Percentiles rank a stretch among this genome's conserved stretches.
Evolutionary conservation across 2,888 invertebrate genomes (phyloP).

Genomic region (Gerris lacustris): DNA sequence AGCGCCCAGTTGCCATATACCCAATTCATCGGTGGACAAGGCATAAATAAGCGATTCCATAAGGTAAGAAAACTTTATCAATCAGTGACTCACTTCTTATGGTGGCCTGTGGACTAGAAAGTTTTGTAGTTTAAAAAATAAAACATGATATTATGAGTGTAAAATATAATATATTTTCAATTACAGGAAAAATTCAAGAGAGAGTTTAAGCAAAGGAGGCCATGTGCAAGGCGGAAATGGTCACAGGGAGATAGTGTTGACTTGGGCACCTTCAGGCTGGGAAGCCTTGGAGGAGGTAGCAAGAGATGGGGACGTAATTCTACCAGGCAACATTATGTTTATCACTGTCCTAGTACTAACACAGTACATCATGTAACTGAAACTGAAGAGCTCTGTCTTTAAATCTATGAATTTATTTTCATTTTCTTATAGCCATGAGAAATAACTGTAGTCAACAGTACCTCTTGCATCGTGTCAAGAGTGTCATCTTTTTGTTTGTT

Average conservation of each 20-base stretch:
- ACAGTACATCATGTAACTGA: slow-evolving; percentile 30
- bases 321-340: slow-evolving; percentile 24
- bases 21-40: too few relatives aligned
- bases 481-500: too few relatives aligned
- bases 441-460: too few relatives aligned
- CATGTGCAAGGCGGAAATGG: slow-evolving; percentile 27
- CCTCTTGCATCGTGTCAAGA: too few relatives aligned
- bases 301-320: slow-evolving; percentile 18
- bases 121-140: too few relatives aligned
- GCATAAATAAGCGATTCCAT: too few relatives aligned
- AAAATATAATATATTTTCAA: background rate
- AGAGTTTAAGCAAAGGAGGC: slow-evolving; percentile 32
- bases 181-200: slow-evolving; percentile 33
- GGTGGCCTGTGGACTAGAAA: too few relatives aligned
- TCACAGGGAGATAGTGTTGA: slow-evolving; percentile 27
- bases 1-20: too few relatives aligned
- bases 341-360: slow-evolving; percentile 29
- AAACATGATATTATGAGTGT: too few relatives aligned
- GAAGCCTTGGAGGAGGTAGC: slow-evolving; percentile 22
- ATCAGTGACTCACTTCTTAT: too few relatives aligned
- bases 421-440: too few relatives aligned
- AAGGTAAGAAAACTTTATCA: too few relatives aligned
- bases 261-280: slow-evolving; percentile 26
- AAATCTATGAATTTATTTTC: slow-evolving; percentile 10
- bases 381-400: slow-evolving; percentile 31